Percentiles rank a stretch among this genome's conserved stretches.
Evolutionary conservation across 2,888 invertebrate species (phyloP).

Genomic region (Euproctis similis): DNA sequence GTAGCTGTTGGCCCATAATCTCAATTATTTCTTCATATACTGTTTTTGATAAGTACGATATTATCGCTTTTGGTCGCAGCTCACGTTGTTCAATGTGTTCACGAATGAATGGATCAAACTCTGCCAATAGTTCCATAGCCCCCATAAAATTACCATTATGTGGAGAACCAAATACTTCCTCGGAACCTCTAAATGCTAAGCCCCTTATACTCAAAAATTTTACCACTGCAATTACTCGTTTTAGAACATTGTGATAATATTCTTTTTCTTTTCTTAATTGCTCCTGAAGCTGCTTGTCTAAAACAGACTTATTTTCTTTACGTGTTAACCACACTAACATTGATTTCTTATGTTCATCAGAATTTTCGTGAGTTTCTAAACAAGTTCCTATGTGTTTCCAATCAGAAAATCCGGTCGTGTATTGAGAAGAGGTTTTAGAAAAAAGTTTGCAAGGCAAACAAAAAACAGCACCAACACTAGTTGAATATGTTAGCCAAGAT

Average conservation of each 20-base stretch:
- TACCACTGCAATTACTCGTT: constrained; percentile 12
- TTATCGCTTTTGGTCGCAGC: constrained; percentile 8
- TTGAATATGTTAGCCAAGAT: constrained; percentile 2
- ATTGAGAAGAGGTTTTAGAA: constrained; percentile 5
- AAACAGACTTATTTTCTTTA: constrained; percentile 11
- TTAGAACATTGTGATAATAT: constrained; percentile 10
- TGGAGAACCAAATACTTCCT: constrained; percentile 9
- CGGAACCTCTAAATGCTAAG: constrained; percentile 10
- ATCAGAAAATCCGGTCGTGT: too few relatives aligned
- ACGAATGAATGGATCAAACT: constrained; percentile 4
- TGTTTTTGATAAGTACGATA: constrained; percentile 10
- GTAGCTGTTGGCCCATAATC: constrained; percentile 5
- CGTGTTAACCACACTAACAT: constrained; percentile 7
- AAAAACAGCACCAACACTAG: constrained; percentile 1
- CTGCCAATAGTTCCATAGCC: constrained; percentile 6
- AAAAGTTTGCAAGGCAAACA: constrained; percentile 1
- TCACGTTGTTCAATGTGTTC: constrained; percentile 6
- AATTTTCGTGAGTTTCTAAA: too few relatives aligned
- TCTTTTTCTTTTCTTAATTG: constrained; percentile 10
- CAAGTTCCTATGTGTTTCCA: too few relatives aligned
- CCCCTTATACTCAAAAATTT: constrained; percentile 11
- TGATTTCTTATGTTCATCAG: constrained; percentile 9
- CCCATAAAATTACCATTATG: constrained; percentile 8
- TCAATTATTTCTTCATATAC: constrained; percentile 10
- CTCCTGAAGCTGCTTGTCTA: constrained; percentile 8